These are phyloP conservation scores for Muscicapa adusta DNA, from an alignment of 2,113 vertebrate genomes.

Conservation along the genomic window DNA sequence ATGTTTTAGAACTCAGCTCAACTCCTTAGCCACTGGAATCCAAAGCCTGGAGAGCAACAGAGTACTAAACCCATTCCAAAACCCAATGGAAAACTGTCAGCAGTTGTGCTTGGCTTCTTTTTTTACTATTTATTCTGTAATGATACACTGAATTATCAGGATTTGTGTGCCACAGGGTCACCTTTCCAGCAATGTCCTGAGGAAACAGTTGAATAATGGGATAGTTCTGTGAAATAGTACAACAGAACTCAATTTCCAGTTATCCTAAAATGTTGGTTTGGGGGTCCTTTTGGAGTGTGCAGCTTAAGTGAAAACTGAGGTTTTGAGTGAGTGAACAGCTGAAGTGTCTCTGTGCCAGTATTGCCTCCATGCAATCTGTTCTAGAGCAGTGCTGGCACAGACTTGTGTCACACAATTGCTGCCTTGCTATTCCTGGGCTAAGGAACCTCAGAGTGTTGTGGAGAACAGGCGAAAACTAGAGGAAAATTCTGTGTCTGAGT, in stretches of 20 bases:
- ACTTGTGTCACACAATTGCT: background rate
- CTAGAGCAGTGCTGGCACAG: background rate
- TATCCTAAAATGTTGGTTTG: background rate
- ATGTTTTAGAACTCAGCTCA: background rate
- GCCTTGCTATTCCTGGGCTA: background rate
- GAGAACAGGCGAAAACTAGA: background rate
- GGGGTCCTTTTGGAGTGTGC: background rate
- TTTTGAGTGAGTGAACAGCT: background rate
- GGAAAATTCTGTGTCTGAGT: background rate
- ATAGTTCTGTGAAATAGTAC: background rate
- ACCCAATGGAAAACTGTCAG: background rate
- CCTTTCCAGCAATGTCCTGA: background rate
- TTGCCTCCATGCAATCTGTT: background rate
- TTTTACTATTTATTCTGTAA: background rate
- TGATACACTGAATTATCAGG: background rate
- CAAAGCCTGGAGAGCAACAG: background rate
- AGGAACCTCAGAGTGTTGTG: background rate
- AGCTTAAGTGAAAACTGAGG: background rate
- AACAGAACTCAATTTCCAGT: background rate
- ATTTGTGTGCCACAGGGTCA: background rate
- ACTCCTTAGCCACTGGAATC: background rate
- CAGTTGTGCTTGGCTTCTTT: background rate
- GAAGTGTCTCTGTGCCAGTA: accelerated
- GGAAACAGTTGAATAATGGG: background rate
- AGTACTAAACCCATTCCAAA: background rate